Evolutionary conservation across 2,888 invertebrate genomes (phyloP).

Genomic region (Chymomyza procnemis): DNA sequence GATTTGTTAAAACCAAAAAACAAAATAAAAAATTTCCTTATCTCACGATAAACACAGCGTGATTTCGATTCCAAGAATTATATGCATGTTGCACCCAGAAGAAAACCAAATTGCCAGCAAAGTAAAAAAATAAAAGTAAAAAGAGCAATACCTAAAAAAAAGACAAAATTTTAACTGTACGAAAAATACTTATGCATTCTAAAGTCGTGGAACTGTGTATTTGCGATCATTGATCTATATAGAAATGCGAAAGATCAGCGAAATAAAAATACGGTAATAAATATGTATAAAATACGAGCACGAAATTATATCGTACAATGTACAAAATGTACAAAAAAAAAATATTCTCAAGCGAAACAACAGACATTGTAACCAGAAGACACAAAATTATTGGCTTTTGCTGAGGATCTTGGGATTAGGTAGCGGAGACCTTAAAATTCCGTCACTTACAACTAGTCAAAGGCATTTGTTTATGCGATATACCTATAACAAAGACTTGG

Average conservation of each 20-base stretch:
- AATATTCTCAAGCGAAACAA: neutral
- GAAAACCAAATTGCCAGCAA: conserved; percentile 23
- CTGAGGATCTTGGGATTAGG: neutral
- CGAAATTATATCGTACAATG: neutral
- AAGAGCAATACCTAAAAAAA: conserved; percentile 21
- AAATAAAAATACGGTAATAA: conserved; percentile 38
- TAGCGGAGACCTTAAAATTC: no score
- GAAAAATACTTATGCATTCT: conserved; percentile 21
- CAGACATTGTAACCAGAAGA: neutral
- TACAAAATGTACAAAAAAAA: neutral
- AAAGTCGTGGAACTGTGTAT: neutral
- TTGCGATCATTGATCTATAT: conserved; percentile 49
- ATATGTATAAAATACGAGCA: neutral
- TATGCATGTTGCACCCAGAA: conserved; percentile 19
- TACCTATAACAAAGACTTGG: neutral
- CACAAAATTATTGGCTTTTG: no score
- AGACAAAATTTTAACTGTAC: neutral
- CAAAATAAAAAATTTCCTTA: neutral
- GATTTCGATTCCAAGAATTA: conserved; percentile 32
- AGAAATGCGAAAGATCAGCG: conserved; percentile 62
- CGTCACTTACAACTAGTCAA: neutral
- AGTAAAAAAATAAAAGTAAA: conserved; percentile 28
- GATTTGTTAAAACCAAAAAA: neutral
- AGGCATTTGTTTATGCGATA: neutral
- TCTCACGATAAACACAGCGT: neutral